These are phyloP conservation scores for Zosterops lateralis DNA, from an alignment of 2,113 vertebrate genomes.

Conservation along the genomic window DNA sequence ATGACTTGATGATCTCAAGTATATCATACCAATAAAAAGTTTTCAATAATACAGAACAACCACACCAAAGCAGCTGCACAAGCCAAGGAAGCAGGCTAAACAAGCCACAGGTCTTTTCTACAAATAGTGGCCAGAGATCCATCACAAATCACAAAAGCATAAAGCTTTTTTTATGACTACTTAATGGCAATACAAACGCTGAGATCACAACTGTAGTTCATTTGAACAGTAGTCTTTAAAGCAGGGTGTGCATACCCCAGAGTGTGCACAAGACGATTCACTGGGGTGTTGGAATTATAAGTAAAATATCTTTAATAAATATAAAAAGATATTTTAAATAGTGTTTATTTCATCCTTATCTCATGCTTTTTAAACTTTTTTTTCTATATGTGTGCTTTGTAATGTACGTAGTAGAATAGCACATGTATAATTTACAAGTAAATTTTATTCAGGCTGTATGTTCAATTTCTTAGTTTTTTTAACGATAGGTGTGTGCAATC, in stretches of 20 bases:
- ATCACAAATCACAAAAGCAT: neutral
- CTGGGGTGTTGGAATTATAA: fast-evolving
- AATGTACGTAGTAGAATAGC: neutral
- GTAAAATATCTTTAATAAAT: neutral
- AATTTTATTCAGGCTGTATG: neutral
- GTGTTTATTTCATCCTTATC: neutral
- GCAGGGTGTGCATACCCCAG: too few species aligned
- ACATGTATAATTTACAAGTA: neutral
- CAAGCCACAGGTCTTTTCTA: neutral
- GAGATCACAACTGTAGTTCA: neutral
- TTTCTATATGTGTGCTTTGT: neutral
- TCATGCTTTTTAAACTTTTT: neutral
- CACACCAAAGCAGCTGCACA: neutral
- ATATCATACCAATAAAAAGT: neutral
- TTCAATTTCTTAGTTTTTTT: neutral
- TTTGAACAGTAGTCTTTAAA: neutral
- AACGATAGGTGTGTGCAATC: neutral
- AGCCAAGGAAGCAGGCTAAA: neutral
- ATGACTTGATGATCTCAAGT: neutral
- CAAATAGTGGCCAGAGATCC: neutral
- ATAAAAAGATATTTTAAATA: neutral
- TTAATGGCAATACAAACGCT: neutral
- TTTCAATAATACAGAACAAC: neutral
- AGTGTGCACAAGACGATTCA: neutral
- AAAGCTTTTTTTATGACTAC: neutral